Evolutionary conservation across 2,113 vertebrate genomes (phyloP).

Genomic region (Platanista minor): DNA sequence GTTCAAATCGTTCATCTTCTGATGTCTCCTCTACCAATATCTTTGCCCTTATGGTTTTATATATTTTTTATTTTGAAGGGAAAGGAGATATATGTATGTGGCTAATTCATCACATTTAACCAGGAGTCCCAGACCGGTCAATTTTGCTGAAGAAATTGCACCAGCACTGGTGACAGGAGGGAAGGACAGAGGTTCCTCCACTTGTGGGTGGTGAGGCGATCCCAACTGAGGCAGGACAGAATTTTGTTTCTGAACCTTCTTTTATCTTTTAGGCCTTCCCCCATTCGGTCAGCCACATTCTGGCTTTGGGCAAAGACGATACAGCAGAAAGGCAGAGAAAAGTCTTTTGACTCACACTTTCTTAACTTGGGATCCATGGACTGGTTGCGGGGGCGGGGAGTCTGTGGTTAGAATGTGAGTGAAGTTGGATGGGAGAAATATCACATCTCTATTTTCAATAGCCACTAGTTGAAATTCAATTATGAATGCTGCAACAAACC

Average conservation of each 20-base stretch:
- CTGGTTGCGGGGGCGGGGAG: too few species aligned
- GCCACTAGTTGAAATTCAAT: background rate
- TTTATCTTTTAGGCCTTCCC: background rate
- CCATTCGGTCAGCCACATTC: background rate
- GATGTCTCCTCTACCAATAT: background rate
- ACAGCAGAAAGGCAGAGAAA: background rate
- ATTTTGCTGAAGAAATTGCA: background rate
- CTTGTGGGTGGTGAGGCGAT: background rate
- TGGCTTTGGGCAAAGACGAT: background rate
- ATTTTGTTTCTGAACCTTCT: background rate
- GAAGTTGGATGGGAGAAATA: background rate
- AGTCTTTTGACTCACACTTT: background rate
- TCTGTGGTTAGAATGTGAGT: background rate
- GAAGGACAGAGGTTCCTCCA: background rate
- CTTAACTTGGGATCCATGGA: background rate
- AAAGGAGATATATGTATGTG: background rate
- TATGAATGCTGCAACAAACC: background rate
- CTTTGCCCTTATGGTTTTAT: background rate
- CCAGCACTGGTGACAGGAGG: fast-evolving
- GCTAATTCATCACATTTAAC: background rate
- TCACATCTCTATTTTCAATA: background rate
- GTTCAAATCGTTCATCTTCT: background rate
- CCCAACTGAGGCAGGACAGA: background rate
- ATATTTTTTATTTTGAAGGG: background rate
- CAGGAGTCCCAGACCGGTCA: background rate